These are phyloP conservation scores for Pseudopodoces humilis DNA, from an alignment of 2,113 vertebrate species.

Conservation along the genomic window DNA sequence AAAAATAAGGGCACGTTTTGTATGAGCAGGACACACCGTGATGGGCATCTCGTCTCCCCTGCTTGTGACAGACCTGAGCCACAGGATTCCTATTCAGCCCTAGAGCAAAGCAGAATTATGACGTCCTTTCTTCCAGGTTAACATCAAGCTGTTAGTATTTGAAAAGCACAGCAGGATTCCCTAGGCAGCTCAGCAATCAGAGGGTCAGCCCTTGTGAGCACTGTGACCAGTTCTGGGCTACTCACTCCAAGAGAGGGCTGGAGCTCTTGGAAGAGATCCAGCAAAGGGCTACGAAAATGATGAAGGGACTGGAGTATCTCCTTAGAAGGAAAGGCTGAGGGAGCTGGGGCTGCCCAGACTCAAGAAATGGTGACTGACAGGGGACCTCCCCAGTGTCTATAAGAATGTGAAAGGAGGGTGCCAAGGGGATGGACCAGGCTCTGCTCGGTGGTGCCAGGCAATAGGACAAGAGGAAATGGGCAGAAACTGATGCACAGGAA, in stretches of 20 bases:
- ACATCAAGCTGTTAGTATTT: background rate
- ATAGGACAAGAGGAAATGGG: too few species aligned
- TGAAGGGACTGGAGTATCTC: background rate
- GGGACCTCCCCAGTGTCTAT: too few species aligned
- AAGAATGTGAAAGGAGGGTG: background rate
- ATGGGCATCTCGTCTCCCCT: background rate
- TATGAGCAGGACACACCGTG: rapidly evolving
- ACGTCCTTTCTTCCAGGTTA: background rate
- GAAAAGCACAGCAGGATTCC: background rate
- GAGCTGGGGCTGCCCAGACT: background rate
- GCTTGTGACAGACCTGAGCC: background rate
- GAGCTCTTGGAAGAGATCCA: background rate
- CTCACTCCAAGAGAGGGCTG: background rate
- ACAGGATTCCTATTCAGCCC: background rate
- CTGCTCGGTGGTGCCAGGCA: rapidly evolving
- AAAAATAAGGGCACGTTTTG: background rate
- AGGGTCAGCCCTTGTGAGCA: background rate
- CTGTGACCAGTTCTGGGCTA: background rate
- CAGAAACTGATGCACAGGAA: background rate
- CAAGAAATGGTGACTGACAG: background rate
- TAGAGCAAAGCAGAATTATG: background rate
- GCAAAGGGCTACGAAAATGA: background rate
- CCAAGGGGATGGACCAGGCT: background rate
- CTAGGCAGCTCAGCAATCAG: background rate
- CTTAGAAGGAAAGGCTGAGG: background rate